These are phyloP conservation scores for Rotaria socialis DNA, from an alignment of 2,888 invertebrate species.

Conservation along the genomic window DNA sequence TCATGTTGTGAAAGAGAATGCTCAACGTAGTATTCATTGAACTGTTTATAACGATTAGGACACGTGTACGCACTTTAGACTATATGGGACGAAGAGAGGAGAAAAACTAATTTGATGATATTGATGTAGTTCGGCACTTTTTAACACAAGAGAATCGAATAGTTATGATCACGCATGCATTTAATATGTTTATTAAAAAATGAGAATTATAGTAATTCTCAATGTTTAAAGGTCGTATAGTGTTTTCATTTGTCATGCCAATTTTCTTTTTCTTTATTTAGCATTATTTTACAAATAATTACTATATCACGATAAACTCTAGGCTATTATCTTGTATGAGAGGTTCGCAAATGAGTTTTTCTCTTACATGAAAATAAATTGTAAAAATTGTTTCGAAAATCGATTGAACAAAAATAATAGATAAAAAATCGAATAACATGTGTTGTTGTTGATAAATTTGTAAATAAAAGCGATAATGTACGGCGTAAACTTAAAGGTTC, in stretches of 20 bases:
- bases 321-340: background rate
- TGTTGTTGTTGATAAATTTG: constrained; percentile 32
- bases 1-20: too few relatives aligned
- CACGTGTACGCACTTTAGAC: too few relatives aligned
- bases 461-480: background rate
- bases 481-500: background rate
- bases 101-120: too few relatives aligned
- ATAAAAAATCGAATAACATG: constrained; percentile 32
- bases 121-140: too few relatives aligned
- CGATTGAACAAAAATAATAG: background rate
- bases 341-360: background rate
- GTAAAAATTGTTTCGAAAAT: constrained; percentile 9
- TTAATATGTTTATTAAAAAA: background rate
- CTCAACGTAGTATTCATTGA: too few relatives aligned
- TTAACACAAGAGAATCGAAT: background rate
- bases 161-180: background rate
- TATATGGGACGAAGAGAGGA: too few relatives aligned
- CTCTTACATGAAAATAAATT: background rate
- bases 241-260: too few relatives aligned
- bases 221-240: background rate
- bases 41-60: too few relatives aligned
- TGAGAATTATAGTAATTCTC: background rate
- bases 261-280: background rate
- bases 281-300: background rate
- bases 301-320: background rate